A percentile compares a stretch with the other conserved stretches of the same genome.
Conservation (phyloP, 30 jellyfish, hydroid and myxozoan genomes). For the Mastigias papua region DNA sequence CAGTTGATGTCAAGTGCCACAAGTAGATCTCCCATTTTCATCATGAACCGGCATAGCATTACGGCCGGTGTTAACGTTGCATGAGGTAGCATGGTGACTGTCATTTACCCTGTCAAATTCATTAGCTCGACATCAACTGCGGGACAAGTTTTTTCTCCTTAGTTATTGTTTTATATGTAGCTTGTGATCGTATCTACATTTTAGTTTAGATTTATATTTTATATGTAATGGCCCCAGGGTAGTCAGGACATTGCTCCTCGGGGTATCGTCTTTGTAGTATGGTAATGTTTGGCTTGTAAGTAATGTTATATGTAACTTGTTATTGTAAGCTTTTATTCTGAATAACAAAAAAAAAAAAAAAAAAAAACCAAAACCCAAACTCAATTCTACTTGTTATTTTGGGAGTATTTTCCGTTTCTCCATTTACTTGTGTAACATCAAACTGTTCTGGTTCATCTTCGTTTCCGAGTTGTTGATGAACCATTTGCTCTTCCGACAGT, state of each 20-base stretch:
- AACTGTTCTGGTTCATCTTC: background rate
- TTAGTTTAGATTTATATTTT: background rate
- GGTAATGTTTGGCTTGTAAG: constrained; percentile 7
- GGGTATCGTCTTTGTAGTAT: constrained; percentile 18
- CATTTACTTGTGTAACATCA: background rate
- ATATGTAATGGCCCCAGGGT: constrained; percentile 9
- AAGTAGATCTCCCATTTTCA: background rate
- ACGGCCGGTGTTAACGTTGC: background rate
- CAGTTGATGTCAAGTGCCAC: background rate
- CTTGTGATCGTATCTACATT: background rate
- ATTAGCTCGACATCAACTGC: constrained; percentile 3
- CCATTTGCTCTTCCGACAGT: background rate
- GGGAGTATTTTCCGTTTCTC: background rate
- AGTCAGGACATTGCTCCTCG: constrained; percentile 39
- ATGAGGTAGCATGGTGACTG: background rate
- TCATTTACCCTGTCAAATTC: background rate
- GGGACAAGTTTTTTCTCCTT: background rate
- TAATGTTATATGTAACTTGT: constrained; percentile 8
- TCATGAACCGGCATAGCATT: background rate
- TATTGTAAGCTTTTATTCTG: background rate
- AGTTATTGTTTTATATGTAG: constrained; percentile 3
- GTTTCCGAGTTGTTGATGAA: background rate
- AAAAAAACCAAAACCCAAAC: too few species aligned
- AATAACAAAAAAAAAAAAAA: background rate
- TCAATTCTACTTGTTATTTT: too few species aligned